These are phyloP conservation scores for Podarcis lilfordi DNA, from an alignment of 2,797 vertebrate genomes.

Conservation along the genomic window DNA sequence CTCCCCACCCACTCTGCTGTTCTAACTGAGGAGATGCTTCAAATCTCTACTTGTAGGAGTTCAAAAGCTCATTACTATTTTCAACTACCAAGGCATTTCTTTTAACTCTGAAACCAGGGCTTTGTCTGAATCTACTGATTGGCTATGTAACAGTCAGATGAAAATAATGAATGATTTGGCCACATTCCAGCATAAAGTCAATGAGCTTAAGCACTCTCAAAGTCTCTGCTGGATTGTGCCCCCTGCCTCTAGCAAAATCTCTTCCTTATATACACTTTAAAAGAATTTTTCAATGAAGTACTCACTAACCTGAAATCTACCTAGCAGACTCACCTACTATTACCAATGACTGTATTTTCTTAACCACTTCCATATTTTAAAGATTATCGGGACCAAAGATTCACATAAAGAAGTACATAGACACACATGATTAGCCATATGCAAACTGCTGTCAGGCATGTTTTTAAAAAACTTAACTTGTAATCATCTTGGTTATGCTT, in stretches of 20 bases:
- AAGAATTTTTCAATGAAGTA: not conserved
- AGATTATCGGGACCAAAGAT: not conserved
- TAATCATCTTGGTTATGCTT: not conserved
- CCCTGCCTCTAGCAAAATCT: not conserved
- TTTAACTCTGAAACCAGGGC: not conserved
- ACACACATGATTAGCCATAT: not conserved
- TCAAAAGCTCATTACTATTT: not conserved
- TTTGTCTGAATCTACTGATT: slow-evolving; percentile 9
- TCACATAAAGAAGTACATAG: not conserved
- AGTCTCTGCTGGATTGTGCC: not conserved
- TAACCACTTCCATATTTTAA: not conserved
- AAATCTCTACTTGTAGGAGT: not conserved
- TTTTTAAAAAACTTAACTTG: not conserved
- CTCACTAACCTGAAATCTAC: not conserved
- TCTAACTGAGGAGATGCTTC: not conserved
- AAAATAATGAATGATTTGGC: not conserved
- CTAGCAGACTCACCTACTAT: not conserved
- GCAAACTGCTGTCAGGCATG: not conserved
- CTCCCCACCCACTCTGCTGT: not conserved
- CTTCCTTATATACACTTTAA: not conserved
- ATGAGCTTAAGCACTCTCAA: not conserved
- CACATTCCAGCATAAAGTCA: not conserved
- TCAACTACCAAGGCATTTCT: not conserved
- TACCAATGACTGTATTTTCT: not conserved
- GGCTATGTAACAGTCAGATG: not conserved